A percentile compares a stretch with the other conserved stretches of the same genome.
Evolutionary conservation across 2,113 vertebrate species (phyloP).

Genomic region (Platichthys flesus): DNA sequence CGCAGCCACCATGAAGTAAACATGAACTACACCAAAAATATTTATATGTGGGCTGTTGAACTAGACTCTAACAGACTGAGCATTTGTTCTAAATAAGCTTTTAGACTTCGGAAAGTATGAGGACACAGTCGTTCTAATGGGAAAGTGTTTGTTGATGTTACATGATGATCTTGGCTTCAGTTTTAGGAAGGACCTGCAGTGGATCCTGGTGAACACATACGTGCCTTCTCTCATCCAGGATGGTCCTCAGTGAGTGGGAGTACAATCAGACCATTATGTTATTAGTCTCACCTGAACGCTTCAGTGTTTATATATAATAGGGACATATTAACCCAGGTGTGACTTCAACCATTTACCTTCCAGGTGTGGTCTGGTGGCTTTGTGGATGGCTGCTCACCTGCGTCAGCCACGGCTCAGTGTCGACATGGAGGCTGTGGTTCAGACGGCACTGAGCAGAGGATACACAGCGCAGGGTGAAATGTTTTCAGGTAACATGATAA

Average conservation of each 20-base stretch:
- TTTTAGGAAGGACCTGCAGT: constrained; percentile 86
- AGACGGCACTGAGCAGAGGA: constrained; percentile 79
- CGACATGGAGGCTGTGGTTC: constrained; percentile 81
- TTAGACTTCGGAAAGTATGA: neutral
- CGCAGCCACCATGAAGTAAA: neutral
- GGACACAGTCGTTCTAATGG: neutral
- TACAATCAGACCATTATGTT: neutral
- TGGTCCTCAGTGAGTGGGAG: constrained; percentile 88
- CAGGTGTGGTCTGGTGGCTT: constrained; percentile 91
- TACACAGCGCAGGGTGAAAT: constrained; percentile 91
- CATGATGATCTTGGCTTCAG: constrained; percentile 65
- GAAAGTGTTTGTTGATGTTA: neutral
- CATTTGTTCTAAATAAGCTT: neutral
- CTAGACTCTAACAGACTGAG: too few relatives aligned
- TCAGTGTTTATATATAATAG: neutral
- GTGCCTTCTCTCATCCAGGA: constrained; percentile 92
- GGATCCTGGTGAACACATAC: constrained; percentile 88
- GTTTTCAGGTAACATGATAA: constrained; percentile 86
- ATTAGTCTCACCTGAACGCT: neutral
- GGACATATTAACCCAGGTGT: constrained; percentile 8
- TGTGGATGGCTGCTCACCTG: constrained; percentile 89
- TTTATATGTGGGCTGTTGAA: neutral
- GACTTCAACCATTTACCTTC: constrained; percentile 20
- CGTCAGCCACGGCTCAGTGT: constrained; percentile 55
- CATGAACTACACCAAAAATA: too few relatives aligned